phyloP scores from a whole-genome alignment of 1,140 invertebrate species.

The Macrocentrus cingulum region DNA sequence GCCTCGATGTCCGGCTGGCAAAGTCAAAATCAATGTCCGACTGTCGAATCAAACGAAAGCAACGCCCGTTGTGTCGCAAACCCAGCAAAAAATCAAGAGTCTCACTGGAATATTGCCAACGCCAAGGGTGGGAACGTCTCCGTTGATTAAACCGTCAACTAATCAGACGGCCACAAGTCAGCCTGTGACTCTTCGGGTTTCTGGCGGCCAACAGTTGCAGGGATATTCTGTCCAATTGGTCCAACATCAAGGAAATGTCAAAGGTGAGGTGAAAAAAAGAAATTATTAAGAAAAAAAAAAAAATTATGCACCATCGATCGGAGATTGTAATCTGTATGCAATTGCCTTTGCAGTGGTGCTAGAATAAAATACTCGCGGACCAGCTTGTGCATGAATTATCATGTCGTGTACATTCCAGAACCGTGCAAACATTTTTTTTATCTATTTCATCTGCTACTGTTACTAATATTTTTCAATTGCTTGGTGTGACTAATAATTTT shows the following conservation, averaged over 20 bases:
- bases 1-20: constrained; percentile 70
- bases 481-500: constrained; percentile 24
- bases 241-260: constrained; percentile 62
- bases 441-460: background rate
- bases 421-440: constrained; percentile 36
- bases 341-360: constrained; percentile 52
- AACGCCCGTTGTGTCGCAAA: constrained; percentile 34
- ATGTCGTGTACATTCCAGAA: constrained; percentile 53
- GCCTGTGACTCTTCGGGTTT: constrained; percentile 57
- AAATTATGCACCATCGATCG: constrained; percentile 49
- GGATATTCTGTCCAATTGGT: constrained; percentile 64
- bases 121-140: constrained; percentile 55
- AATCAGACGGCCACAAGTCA: constrained; percentile 44
- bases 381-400: constrained; percentile 50
- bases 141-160: constrained; percentile 47
- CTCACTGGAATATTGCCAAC: constrained; percentile 47
- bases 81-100: constrained; percentile 47
- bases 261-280: constrained; percentile 48
- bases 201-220: constrained; percentile 56
- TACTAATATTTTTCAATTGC: background rate
- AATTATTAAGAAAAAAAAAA: constrained; percentile 12
- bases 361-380: constrained; percentile 44
- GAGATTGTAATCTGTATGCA: constrained; percentile 36
- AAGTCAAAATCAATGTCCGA: constrained; percentile 62
- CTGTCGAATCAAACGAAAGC: constrained; percentile 53